Percentiles rank a stretch among this genome's conserved stretches.
Evolutionary conservation across 2,797 vertebrate genomes (phyloP).

Genomic region (Chaetodon trifasciatus): DNA sequence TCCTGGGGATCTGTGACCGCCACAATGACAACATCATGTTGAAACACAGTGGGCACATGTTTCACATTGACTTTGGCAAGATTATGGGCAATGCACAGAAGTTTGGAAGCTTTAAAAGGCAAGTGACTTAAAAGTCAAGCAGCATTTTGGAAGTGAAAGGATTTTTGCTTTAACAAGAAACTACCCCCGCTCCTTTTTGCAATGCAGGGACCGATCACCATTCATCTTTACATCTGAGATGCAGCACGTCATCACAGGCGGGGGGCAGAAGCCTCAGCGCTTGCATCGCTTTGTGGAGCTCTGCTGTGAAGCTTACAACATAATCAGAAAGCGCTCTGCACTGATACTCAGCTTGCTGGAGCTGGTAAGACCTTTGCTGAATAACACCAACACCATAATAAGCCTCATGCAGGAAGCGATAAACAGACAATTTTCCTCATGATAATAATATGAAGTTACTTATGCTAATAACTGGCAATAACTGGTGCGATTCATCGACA

Average conservation of each 20-base stretch:
- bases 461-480: no score
- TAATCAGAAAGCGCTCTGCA: constrained; percentile 86
- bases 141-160: background rate
- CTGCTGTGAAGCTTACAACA: constrained; percentile 92
- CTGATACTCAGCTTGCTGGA: constrained; percentile 90
- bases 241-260: constrained; percentile 93
- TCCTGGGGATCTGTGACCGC: constrained; percentile 96
- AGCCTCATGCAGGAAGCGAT: no score
- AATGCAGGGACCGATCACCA: constrained; percentile 89
- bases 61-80: constrained; percentile 96
- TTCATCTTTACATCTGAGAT: constrained; percentile 96
- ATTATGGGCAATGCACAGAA: constrained; percentile 96
- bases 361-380: constrained; percentile 85
- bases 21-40: constrained; percentile 99
- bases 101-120: constrained; percentile 93
- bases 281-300: constrained; percentile 93
- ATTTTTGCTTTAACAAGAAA: background rate
- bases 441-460: no score
- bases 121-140: background rate
- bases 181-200: background rate
- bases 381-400: background rate
- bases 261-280: constrained; percentile 87
- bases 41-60: constrained; percentile 95
- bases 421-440: no score
- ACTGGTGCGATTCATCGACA: no score